Base-by-base conservation (phyloP, 1,140 invertebrate genomes). In the Tetramorium parvispinum region DNA sequence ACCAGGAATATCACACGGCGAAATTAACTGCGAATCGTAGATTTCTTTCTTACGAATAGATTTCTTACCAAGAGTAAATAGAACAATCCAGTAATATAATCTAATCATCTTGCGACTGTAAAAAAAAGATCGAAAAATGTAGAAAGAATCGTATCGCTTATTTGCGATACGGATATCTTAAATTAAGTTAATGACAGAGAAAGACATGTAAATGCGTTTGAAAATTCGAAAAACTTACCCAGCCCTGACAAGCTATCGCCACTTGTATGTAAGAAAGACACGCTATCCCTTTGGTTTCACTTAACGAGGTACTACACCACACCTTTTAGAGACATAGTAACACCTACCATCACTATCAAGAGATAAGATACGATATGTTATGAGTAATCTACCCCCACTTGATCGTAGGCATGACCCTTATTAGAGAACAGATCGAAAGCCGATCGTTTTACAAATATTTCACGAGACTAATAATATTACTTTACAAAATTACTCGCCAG, bases 261-360 rank as follows among this genome's bases (percentile, higher is more conserved):
- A 53, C 16, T 70, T 81, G 75, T 82, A 57, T 27, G 21, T 16
- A 57, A 16, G n/a, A 59, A 86, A 77, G 79, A 53, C 61, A 66
- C 59, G 55, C 18, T 86, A 53, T 55, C 51, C 71, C 63, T 85
- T 86, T 65, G 63, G 68, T 83, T 86, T 53, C 49, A 59, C 66
- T 63, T 81, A 86, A 53, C 53, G 79, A 91, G 87, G 75, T 88
- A 88, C 81, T 85, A 87, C 71, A 94, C 94, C 93, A 94, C 94
- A 92, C 94, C 93, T 94, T 93, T 76, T 82, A 87, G 68, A 88
- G 85, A 85, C 86, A 87, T 91, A 93, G 87, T 88, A 90, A 90
- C 91, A 93, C 87, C 92, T 92, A 93, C 92, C 91, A 91, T 90
- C 93, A 94, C 93, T 92, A 91, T 86, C 82, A 90, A 93, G 93